Evolutionary conservation across 2,888 invertebrate species (phyloP).

Genomic region (Auanema sp.): DNA sequence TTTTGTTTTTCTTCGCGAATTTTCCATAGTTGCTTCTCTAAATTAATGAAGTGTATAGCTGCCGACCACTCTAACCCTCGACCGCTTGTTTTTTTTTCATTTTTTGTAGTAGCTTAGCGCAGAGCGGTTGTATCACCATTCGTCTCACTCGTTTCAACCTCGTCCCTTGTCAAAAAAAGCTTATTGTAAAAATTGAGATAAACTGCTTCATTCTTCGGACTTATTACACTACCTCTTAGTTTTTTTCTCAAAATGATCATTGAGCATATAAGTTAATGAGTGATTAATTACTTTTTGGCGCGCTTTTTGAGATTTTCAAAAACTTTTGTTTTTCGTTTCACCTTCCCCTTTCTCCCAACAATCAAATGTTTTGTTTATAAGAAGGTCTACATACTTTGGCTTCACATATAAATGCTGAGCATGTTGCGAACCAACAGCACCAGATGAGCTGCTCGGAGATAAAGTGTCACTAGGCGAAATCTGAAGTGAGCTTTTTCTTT

Average conservation of each 20-base stretch:
- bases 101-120: background rate
- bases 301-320: background rate
- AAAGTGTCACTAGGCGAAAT: no score
- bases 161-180: no score
- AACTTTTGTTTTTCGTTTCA: background rate
- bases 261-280: no score
- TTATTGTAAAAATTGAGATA: no score
- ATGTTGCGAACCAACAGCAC: background rate
- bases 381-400: background rate
- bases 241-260: no score
- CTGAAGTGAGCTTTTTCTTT: slow-evolving; percentile 16
- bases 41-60: no score
- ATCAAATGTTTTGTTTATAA: background rate
- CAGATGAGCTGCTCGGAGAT: slow-evolving; percentile 2
- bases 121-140: background rate
- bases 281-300: background rate
- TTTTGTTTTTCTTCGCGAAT: background rate
- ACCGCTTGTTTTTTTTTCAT: no score
- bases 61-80: background rate
- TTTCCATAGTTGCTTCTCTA: no score
- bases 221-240: no score
- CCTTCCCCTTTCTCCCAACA: slow-evolving; percentile 2
- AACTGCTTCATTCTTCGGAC: no score
- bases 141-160: background rate
- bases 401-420: background rate